phyloP scores from a whole-genome alignment of 2,888 invertebrate species.

The Brachyptera risi region DNA sequence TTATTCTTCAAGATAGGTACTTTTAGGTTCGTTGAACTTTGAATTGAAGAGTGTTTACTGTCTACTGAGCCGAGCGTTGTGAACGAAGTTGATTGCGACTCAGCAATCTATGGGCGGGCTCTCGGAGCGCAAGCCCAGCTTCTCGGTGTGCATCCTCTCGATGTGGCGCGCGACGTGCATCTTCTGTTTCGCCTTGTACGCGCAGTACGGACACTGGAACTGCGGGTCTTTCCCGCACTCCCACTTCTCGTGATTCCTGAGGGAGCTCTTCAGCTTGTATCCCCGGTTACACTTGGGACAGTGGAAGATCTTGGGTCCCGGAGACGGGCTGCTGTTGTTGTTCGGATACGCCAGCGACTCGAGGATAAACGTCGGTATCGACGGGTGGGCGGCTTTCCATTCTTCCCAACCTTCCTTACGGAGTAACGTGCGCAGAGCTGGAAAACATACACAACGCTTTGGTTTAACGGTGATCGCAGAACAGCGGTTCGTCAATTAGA shows the following conservation, averaged over 20 bases:
- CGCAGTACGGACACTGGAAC: constrained; percentile 66
- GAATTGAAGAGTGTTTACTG: neutral
- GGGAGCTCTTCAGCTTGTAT: constrained; percentile 81
- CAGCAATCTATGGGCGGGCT: neutral
- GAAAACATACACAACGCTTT: no score
- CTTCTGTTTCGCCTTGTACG: constrained; percentile 61
- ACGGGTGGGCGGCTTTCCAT: constrained; percentile 38
- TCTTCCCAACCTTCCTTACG: constrained; percentile 35
- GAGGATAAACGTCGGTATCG: constrained; percentile 33
- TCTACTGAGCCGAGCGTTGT: no score
- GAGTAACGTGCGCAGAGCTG: constrained; percentile 10
- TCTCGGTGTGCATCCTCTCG: constrained; percentile 38
- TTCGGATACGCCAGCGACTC: constrained; percentile 16
- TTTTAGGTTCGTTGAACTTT: neutral
- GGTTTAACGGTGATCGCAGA: no score
- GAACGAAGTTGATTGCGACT: no score
- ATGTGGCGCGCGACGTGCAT: constrained; percentile 43
- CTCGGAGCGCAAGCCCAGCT: constrained; percentile 21
- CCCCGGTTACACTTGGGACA: constrained; percentile 80
- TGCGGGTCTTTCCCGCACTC: constrained; percentile 70
- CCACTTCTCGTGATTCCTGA: constrained; percentile 81
- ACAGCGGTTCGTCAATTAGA: no score
- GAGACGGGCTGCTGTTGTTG: neutral
- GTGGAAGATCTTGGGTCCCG: constrained; percentile 34
- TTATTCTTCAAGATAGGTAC: neutral